Evolutionary conservation across 2,797 vertebrate genomes (phyloP), one percentile per base, ranked within the genome.

Genomic region (Champsocephalus gunnari): DNA sequence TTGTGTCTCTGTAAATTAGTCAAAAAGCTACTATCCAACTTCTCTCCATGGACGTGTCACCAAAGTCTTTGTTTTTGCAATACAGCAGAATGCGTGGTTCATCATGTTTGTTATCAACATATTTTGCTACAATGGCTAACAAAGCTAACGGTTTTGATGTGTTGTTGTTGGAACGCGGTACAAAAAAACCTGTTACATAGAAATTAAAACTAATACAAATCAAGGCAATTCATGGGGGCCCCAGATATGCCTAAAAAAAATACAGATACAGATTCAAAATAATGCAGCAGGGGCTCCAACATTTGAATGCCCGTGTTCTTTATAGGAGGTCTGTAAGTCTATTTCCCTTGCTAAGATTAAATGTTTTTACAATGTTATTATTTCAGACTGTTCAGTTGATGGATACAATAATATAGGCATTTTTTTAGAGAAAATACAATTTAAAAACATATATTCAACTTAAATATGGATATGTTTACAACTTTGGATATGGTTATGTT

Each of bases 211-310:
- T 14, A n/a, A 70, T 17, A 28, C 28, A 4, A 59, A 59, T 4
- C 3, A 45, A 17, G 19, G 3, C 49, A 53, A 59, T 48, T 12
- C n/a, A 63, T 1, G 4, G 28, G 14, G 28, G n/a, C 41, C 54
- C 44, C 3, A 2, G 12, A 19, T 53, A 51, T 47, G 12, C 19
- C 13, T 9, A 6, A 6, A 38, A 38, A 38, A 38, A 38, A 38
- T 9, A 38, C 8, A 38, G 21, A 24, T 59, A n/a, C 9, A 76
- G 57, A 73, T 69, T 56, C 55, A 77, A 75, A 77, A 56, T 56
- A 41, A 72, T 67, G 49, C 58, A 79, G 66, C 3, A 50, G 11
- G 11, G 8, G 1, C 41, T 73, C 11, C 6, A 53, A 34, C n/a
- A 48, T 63, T 43, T 67, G 56, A 60, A 58, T 38, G 17, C 0